Percentiles rank a stretch among this genome's conserved stretches.
Evolutionary conservation across 2,113 vertebrate species (phyloP).

Genomic region (Boleophthalmus pectinirostris): DNA sequence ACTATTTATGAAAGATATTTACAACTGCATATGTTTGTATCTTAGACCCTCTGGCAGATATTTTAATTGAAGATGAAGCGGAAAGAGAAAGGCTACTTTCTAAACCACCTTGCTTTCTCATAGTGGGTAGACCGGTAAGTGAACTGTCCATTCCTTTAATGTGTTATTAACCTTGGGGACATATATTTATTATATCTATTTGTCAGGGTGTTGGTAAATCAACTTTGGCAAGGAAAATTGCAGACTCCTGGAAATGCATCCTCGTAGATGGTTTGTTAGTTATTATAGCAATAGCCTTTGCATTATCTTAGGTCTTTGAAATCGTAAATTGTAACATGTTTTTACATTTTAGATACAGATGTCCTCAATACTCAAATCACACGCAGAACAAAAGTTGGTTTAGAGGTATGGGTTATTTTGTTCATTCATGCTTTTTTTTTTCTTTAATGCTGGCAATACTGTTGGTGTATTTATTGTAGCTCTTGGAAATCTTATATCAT

Average conservation of each 20-base stretch:
- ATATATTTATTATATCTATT: constrained; percentile 14
- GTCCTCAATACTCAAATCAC: constrained; percentile 80
- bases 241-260: constrained; percentile 85
- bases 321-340: constrained; percentile 5
- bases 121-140: constrained; percentile 92
- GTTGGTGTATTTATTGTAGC: constrained; percentile 59
- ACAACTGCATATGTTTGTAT: background rate
- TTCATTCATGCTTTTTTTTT: background rate
- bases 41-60: constrained; percentile 75
- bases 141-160: background rate
- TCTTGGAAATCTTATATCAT: constrained; percentile 76
- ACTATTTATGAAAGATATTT: background rate
- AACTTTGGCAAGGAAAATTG: constrained; percentile 83
- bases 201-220: constrained; percentile 90
- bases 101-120: constrained; percentile 86
- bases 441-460: background rate
- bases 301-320: background rate
- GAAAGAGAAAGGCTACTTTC: constrained; percentile 80
- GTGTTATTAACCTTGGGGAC: too few relatives aligned
- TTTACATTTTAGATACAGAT: constrained; percentile 80
- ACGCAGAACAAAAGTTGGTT: constrained; percentile 75
- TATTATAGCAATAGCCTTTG: background rate
- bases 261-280: constrained; percentile 84
- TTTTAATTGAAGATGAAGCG: constrained; percentile 85
- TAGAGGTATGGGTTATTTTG: constrained; percentile 73